Percentiles rank a stretch among this genome's conserved stretches.
Evolutionary conservation across 2,113 vertebrate species (phyloP).

Genomic region (Carlito syrichta): DNA sequence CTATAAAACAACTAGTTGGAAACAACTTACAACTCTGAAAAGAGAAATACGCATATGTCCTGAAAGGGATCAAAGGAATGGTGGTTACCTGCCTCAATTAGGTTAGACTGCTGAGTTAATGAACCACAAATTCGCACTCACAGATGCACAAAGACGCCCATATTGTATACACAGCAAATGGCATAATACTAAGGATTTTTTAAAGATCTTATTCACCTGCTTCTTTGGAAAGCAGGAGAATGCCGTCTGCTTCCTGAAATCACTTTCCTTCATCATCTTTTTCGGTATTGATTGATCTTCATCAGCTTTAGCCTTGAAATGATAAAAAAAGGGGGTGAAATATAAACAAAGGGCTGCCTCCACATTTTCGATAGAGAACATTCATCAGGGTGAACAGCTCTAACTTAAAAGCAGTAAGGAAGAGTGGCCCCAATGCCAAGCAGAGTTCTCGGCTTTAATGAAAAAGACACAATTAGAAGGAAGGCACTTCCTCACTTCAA

Average conservation of each 20-base stretch:
- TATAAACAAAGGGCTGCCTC: constrained; percentile 62
- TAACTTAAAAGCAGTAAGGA: constrained; percentile 64
- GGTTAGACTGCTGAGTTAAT: not conserved
- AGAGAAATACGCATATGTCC: not conserved
- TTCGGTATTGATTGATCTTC: constrained; percentile 60
- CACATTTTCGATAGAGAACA: constrained; percentile 59
- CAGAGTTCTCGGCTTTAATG: constrained; percentile 76
- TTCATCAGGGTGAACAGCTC: constrained; percentile 63
- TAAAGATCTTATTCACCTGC: not conserved
- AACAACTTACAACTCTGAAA: not conserved
- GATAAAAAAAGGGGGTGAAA: constrained; percentile 52
- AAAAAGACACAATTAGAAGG: constrained; percentile 77
- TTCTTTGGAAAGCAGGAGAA: constrained; percentile 34
- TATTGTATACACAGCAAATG: not conserved
- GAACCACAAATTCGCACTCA: not conserved
- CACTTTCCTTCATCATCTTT: constrained; percentile 43
- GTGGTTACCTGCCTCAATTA: not conserved
- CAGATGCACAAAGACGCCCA: not conserved
- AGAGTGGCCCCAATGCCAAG: constrained; percentile 59
- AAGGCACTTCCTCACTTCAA: constrained; percentile 76
- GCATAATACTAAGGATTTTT: not conserved
- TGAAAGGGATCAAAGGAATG: not conserved
- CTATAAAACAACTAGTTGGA: not conserved
- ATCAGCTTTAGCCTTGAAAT: constrained; percentile 67
- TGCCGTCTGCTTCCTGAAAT: constrained; percentile 47